phyloP scores from a whole-genome alignment of 1,140 invertebrate genomes.

The Onthophagus taurus region DNA sequence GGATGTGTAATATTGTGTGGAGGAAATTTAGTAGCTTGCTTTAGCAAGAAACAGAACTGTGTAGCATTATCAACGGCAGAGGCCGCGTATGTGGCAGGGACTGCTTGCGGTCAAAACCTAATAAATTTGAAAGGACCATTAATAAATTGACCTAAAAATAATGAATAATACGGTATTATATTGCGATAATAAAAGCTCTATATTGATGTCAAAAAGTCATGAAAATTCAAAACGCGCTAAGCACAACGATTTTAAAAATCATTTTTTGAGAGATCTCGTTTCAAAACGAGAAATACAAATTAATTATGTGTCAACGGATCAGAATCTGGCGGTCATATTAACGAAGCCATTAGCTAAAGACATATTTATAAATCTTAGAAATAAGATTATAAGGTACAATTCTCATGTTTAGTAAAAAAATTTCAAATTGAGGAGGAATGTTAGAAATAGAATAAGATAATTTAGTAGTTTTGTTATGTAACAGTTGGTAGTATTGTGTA shows the following conservation, averaged over 20 bases:
- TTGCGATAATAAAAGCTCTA: slow-evolving; percentile 28
- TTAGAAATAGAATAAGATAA: too few relatives aligned
- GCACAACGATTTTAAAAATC: slow-evolving; percentile 35
- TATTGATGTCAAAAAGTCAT: slow-evolving; percentile 24
- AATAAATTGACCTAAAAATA: too few relatives aligned
- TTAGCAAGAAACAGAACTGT: slow-evolving; percentile 27
- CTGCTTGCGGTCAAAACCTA: slow-evolving; percentile 23
- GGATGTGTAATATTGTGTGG: slow-evolving; percentile 20
- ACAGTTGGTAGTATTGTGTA: too few relatives aligned
- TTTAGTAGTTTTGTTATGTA: too few relatives aligned
- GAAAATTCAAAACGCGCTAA: slow-evolving; percentile 34
- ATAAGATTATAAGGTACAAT: too few relatives aligned
- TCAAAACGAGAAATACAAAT: slow-evolving; percentile 17
- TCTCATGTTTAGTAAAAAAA: too few relatives aligned
- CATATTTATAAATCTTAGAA: slow-evolving; percentile 2
- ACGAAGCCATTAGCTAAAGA: slow-evolving; percentile 14
- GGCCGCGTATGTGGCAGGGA: slow-evolving; percentile 35
- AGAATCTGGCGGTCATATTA: slow-evolving; percentile 30
- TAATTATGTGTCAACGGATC: slow-evolving; percentile 19
- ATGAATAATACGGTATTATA: slow-evolving; percentile 10
- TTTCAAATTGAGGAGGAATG: too few relatives aligned
- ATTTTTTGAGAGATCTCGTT: slow-evolving; percentile 29
- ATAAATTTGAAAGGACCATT: too few relatives aligned
- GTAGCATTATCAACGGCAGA: slow-evolving; percentile 34
- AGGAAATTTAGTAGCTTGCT: slow-evolving; percentile 27